Conservation (phyloP, 2,113 vertebrate species). For the Gymnocephalus cernua region DNA sequence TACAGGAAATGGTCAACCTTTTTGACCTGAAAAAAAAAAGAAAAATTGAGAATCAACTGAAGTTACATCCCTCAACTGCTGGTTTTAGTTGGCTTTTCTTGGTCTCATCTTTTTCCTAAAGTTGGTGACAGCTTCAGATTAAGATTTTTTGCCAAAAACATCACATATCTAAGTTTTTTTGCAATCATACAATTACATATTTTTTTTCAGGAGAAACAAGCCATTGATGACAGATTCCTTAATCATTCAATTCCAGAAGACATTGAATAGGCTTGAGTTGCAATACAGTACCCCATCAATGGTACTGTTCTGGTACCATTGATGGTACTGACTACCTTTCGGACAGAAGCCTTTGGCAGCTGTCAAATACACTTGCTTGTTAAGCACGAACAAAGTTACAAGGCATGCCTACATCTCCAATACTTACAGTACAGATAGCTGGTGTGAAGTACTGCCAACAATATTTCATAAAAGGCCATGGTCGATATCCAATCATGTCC, state of each 20-base stretch:
- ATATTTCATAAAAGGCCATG: conserved; percentile 91
- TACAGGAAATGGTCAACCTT: not conserved
- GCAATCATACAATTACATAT: not conserved
- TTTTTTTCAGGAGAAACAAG: not conserved
- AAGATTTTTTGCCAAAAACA: not conserved
- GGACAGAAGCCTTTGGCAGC: conserved; percentile 39
- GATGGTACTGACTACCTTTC: not conserved
- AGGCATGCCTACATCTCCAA: not conserved
- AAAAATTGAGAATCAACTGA: not conserved
- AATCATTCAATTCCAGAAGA: not conserved
- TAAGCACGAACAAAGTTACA: conserved; percentile 10
- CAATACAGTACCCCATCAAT: not conserved
- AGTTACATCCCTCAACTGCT: not conserved
- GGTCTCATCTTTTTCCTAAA: not conserved
- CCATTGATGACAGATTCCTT: not conserved
- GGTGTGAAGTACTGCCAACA: conserved; percentile 94
- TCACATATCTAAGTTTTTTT: not conserved
- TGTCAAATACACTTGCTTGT: conserved; percentile 29
- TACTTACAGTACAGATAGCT: conserved; percentile 89
- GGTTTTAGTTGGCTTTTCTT: not conserved
- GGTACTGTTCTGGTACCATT: too few relatives aligned
- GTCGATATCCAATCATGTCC: conserved; percentile 95
- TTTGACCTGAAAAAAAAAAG: not conserved
- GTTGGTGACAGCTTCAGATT: not conserved
- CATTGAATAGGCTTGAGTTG: not conserved